Evolutionary conservation across 2,797 vertebrate genomes (phyloP), one percentile per base, ranked within the genome.

Genomic region (Phoeniculus purpureus): DNA sequence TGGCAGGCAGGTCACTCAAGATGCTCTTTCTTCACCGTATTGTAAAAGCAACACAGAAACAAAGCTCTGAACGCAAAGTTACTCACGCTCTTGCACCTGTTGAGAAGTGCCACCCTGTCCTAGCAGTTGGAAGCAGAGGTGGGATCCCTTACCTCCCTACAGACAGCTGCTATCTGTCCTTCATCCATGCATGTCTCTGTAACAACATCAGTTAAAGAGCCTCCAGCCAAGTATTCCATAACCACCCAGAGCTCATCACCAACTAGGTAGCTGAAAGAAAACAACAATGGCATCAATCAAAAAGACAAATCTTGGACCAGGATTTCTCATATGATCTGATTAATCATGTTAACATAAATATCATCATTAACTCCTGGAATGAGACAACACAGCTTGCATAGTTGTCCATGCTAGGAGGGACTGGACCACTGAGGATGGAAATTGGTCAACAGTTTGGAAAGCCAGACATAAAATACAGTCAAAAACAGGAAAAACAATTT

Each of bases 181-280:
- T 99, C 99, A 50, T 99, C 99, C 99, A 99, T 99, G 92, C 99
- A 99, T 4, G 99, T 99, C 97, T 99, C 99, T 2, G 99, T 99
- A 92, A 99, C 99, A 52, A 99, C 99, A 72, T 99, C 99, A 1
- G 99, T 99, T 92, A 99, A 95, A 9, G 99, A 99, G 74, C 99
- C 99, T 51, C 99, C 99, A 15, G 99, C 99, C 97, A 99, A 97
- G 96, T 99, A 99, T 78, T 99, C 99, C 99, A 99, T 99, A 93
- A 99, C 99, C 82, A 99, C 99, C 99, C 99, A 99, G 26, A 99
- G 97, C 89, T 99, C 99, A 88, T 99, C 99, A 64, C 99, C 99
- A 3, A 99, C 99, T 96, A 99, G 97, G 96, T 99, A 99, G 97
- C 99, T 99, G 90, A 54, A 96, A 95, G 16, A 74, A 92, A 48